Conservation (phyloP, 92 coral and sea anemone genomes). For the Ricordea florida region DNA sequence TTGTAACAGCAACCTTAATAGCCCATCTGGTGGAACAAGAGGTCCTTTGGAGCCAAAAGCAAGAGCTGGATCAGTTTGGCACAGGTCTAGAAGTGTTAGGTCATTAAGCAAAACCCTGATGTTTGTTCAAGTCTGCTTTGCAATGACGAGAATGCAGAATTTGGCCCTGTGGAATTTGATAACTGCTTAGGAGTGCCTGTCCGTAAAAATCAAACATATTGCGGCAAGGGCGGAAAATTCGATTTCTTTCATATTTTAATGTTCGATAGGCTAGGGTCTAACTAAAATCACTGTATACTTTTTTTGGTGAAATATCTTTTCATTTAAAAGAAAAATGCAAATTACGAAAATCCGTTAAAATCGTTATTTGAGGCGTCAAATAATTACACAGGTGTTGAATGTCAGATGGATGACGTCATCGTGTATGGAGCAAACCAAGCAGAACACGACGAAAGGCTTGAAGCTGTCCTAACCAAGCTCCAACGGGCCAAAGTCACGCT, state of each 20-base stretch:
- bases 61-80: slow-evolving; percentile 45
- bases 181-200: too few relatives aligned
- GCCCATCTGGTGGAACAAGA: slow-evolving; percentile 10
- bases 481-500: slow-evolving; percentile 48
- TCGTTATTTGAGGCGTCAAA: too few relatives aligned
- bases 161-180: slow-evolving; percentile 37
- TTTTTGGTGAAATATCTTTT: too few relatives aligned
- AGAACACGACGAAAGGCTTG: slow-evolving; percentile 53
- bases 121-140: slow-evolving; percentile 11
- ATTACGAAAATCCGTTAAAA: too few relatives aligned
- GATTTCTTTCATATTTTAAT: too few relatives aligned
- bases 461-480: slow-evolving; percentile 19
- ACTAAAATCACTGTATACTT: too few relatives aligned
- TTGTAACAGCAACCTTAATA: neutral
- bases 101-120: slow-evolving; percentile 6
- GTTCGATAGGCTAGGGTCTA: too few relatives aligned
- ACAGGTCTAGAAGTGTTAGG: slow-evolving; percentile 47
- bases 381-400: slow-evolving; percentile 33
- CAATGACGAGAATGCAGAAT: slow-evolving; percentile 8
- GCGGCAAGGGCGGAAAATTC: too few relatives aligned
- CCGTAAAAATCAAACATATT: too few relatives aligned
- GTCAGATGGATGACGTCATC: slow-evolving; percentile 56
- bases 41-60: slow-evolving; percentile 40
- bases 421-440: slow-evolving; percentile 20
- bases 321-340: too few relatives aligned